Evolutionary conservation across 1,140 invertebrate genomes (phyloP).

Genomic region (Eumaeus atala): DNA sequence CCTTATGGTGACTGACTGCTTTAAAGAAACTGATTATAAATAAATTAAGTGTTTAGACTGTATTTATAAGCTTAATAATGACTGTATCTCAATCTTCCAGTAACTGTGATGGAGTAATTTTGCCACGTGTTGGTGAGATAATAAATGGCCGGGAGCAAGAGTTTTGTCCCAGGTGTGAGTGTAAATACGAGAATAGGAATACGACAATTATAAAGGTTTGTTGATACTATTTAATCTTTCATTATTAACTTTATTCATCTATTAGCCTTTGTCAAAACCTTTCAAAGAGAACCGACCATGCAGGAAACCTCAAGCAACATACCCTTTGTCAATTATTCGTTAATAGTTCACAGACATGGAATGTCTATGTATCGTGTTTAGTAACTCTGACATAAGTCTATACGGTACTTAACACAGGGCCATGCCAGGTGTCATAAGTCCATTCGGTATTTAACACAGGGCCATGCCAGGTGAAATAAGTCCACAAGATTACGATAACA

Average conservation of each 20-base stretch:
- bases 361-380: no score
- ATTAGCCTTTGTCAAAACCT: not conserved
- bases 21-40: not conserved
- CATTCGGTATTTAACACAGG: no score
- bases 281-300: no score
- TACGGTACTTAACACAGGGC: no score
- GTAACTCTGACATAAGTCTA: no score
- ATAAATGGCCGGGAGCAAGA: conserved; percentile 88
- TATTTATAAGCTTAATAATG: conserved; percentile 6
- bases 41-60: conserved; percentile 5
- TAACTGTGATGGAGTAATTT: conserved; percentile 92
- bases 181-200: conserved; percentile 96
- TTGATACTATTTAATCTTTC: not conserved
- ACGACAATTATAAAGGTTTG: conserved; percentile 94
- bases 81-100: conserved; percentile 72
- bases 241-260: no score
- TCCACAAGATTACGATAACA: not conserved
- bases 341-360: no score
- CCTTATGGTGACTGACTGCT: no score
- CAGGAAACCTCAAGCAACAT: no score
- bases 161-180: conserved; percentile 95
- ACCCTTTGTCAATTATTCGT: no score
- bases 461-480: no score
- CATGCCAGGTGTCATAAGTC: no score
- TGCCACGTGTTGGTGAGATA: conserved; percentile 82